A percentile compares a stretch with the other conserved stretches of the same genome.
Conservation (phyloP, 2,797 vertebrate genomes). For the Tympanoctomys barrerae region DNA sequence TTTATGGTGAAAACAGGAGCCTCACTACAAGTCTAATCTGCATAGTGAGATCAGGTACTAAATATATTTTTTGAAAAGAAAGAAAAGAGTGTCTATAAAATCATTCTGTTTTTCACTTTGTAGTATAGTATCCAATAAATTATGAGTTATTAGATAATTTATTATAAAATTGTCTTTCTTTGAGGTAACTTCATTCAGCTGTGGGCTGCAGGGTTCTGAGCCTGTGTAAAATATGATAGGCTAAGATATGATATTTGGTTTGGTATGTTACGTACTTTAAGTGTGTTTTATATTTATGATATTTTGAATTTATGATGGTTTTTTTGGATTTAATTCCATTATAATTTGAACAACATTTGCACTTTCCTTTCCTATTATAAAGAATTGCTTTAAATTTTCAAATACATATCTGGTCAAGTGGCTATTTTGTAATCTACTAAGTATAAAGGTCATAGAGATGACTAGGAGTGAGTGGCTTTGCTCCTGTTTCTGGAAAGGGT, state of each 20-base stretch:
- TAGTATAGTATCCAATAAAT: neutral
- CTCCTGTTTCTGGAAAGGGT: neutral
- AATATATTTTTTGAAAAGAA: no score
- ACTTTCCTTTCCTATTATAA: neutral
- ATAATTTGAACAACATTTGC: neutral
- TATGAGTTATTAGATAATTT: neutral
- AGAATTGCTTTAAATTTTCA: slow-evolving; percentile 1
- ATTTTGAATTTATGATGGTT: neutral
- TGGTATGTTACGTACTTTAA: neutral
- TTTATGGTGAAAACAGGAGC: neutral
- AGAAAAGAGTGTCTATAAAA: neutral
- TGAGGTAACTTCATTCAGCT: neutral
- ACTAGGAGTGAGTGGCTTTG: neutral
- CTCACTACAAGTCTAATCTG: no score
- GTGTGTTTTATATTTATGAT: neutral
- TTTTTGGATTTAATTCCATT: neutral
- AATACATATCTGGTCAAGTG: neutral
- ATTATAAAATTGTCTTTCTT: neutral
- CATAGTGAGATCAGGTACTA: no score
- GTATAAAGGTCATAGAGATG: neutral
- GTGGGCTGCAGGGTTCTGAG: neutral
- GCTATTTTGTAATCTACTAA: neutral
- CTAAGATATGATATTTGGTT: neutral
- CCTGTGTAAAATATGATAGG: neutral
- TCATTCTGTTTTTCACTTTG: neutral